These are phyloP conservation scores for Knipowitschia caucasica DNA, from an alignment of 2,797 vertebrate genomes.

Conservation along the genomic window DNA sequence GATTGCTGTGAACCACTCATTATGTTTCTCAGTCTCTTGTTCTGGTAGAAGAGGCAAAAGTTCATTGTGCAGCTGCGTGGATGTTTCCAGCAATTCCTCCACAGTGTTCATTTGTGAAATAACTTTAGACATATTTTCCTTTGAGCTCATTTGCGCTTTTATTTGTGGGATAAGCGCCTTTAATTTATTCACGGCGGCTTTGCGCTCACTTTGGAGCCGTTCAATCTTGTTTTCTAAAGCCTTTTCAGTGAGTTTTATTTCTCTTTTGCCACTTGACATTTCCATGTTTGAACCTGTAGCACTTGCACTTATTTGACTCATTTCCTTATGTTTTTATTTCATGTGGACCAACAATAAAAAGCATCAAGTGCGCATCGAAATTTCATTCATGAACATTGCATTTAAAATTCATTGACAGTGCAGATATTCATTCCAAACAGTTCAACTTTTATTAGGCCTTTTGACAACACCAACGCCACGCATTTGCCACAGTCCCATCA, in stretches of 20 bases:
- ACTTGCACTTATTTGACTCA: background rate
- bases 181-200: too few species aligned
- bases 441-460: conserved; percentile 2
- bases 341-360: background rate
- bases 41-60: too few species aligned
- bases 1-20: too few species aligned
- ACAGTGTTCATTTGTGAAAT: too few species aligned
- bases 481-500: conserved; percentile 2
- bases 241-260: conserved; percentile 20
- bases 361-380: background rate
- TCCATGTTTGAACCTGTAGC: conserved; percentile 7
- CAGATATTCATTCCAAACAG: background rate
- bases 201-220: too few species aligned
- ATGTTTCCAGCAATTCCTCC: too few species aligned
- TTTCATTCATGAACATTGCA: conserved; percentile 7
- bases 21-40: too few species aligned
- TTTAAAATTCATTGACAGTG: conserved; percentile 8
- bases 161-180: too few species aligned
- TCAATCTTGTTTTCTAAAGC: too few species aligned
- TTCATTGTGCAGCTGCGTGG: too few species aligned
- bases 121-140: too few species aligned
- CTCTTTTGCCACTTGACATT: conserved; percentile 13
- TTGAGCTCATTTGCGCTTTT: too few species aligned
- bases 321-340: conserved; percentile 5
- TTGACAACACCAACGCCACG: background rate